phyloP scores from a whole-genome alignment of 2,888 invertebrate species.

The Drosophila nigritarsus region DNA sequence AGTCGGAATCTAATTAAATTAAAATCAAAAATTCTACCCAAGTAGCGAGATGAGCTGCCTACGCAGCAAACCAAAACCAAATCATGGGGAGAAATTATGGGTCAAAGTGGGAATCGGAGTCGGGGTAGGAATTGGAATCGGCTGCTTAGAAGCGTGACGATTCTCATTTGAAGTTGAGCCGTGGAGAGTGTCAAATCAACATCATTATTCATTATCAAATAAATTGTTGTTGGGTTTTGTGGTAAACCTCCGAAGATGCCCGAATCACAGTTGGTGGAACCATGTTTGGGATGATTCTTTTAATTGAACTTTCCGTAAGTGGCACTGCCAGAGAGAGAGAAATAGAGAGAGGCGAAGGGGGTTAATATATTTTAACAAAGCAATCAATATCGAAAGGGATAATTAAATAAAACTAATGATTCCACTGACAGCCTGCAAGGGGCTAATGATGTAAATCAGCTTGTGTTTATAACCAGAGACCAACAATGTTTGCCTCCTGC shows the following conservation, averaged over 20 bases:
- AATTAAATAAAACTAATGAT: constrained; percentile 82
- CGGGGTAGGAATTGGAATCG: constrained; percentile 26
- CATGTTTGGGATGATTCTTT: constrained; percentile 50
- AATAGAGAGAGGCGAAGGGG: constrained; percentile 42
- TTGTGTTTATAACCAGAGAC: constrained; percentile 16
- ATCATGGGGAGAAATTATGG: constrained; percentile 30
- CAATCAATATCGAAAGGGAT: constrained; percentile 75
- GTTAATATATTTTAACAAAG: constrained; percentile 76
- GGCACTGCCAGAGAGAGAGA: neutral
- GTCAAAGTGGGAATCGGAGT: constrained; percentile 4
- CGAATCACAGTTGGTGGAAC: constrained; percentile 69
- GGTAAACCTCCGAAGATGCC: constrained; percentile 50
- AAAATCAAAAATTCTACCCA: constrained; percentile 66
- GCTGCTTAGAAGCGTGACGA: constrained; percentile 68
- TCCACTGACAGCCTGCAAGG: constrained; percentile 67
- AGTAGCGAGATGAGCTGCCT: constrained; percentile 73
- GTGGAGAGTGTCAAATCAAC: constrained; percentile 77
- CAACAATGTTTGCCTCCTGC: neutral
- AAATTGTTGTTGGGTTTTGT: constrained; percentile 65
- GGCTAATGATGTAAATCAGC: constrained; percentile 61
- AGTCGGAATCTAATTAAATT: constrained; percentile 74
- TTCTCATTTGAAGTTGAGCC: constrained; percentile 66
- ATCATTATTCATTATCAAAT: constrained; percentile 82
- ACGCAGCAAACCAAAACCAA: constrained; percentile 52
- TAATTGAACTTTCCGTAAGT: constrained; percentile 74